Evolutionary conservation across 1,140 invertebrate species (phyloP), one percentile per base, ranked within the genome.

Genomic region (Agrypnia vestita): DNA sequence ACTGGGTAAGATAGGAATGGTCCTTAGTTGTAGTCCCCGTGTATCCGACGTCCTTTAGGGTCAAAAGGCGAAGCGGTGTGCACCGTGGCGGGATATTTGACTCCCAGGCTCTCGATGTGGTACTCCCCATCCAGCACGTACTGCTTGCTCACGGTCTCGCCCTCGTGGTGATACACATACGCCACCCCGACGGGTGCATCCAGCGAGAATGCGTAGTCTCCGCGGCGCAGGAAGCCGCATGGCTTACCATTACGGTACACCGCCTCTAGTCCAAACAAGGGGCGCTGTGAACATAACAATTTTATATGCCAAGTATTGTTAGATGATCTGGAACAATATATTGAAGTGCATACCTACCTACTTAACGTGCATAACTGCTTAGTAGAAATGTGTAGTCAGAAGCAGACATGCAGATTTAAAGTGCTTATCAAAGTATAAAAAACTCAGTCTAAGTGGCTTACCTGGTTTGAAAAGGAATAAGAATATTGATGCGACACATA

Each of bases 221-320:
- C 95, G 84, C 96, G 89, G 76, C 96, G 89, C 12, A 97, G 85
- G 82, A 94, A 95, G 53, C 96, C 96, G 35, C 96, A 94, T 0
- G 93, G 87, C 84, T 91, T 86, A 0, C 92, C 93, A 86, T 97
- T 92, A 84, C 96, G 92, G 86, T 93, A 96, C 84, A 98, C 94
- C 0, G 93, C 93, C 91, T 98, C 96, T 78, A 96, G 88, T 6
- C 96, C 96, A 90, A 94, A 95, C 19, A 98, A 84, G 15, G 95
- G 92, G 13, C 95, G 87, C 87, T 93, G 86, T 10, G 84, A 87
- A 82, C 44, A 81, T 83, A 85, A 13, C 64, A n/a, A n/a, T n/a
- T n/a, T n/a, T n/a, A n/a, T n/a, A n/a, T n/a, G n/a, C n/a, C n/a
- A n/a, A n/a, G n/a, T n/a, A n/a, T n/a, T n/a, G n/a, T n/a, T n/a